Conservation (phyloP, 2,888 invertebrate genomes). For the Phengaris alcon region DNA sequence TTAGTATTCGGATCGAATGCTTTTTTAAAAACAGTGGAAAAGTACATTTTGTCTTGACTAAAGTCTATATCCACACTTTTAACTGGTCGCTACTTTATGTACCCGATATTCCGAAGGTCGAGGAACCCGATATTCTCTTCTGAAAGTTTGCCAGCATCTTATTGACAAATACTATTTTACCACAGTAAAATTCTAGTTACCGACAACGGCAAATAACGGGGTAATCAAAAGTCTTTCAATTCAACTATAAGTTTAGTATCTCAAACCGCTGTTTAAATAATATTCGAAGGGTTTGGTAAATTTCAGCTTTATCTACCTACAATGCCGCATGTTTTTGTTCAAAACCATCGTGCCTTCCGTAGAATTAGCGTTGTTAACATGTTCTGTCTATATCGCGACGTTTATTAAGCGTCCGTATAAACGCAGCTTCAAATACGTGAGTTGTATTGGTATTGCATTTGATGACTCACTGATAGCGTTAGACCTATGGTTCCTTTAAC, state of each 20-base stretch:
- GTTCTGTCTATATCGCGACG: background rate
- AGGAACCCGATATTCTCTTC: no score
- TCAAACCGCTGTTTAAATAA: background rate
- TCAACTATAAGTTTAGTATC: background rate
- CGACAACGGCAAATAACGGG: no score
- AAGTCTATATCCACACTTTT: background rate
- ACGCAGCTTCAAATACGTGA: conserved; percentile 47
- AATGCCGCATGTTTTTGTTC: background rate
- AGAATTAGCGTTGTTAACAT: background rate
- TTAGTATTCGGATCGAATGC: conserved; percentile 3
- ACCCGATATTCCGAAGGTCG: no score
- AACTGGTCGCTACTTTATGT: no score
- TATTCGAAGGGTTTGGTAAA: background rate
- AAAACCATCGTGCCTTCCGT: background rate
- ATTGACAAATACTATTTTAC: no score
- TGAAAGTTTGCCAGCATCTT: no score
- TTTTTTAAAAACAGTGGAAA: background rate
- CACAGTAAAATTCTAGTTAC: no score
- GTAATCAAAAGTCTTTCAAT: background rate
- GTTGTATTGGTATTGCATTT: conserved; percentile 61
- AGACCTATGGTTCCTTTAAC: conserved; percentile 69
- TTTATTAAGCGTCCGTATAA: background rate
- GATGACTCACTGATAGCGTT: conserved; percentile 67
- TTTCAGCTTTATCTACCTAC: background rate
- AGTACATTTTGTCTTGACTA: background rate